phyloP scores from a whole-genome alignment of 2,888 invertebrate genomes.

The Oscheius sp. region DNA sequence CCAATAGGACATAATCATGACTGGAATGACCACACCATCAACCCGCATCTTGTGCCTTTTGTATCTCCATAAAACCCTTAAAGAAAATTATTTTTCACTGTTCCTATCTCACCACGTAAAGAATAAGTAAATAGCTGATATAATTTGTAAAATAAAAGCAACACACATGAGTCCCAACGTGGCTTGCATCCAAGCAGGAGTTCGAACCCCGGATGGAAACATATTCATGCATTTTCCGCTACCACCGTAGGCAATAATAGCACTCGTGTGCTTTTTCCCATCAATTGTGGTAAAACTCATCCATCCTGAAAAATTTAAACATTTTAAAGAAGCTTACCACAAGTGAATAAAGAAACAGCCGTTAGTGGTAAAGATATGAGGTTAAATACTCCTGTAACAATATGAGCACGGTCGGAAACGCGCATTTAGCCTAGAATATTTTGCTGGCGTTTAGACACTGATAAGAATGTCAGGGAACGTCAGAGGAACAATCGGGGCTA shows the following conservation, averaged over 20 bases:
- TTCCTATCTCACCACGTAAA: neutral
- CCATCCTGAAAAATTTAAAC: constrained; percentile 7
- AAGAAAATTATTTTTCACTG: too few species aligned
- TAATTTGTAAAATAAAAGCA: constrained; percentile 15
- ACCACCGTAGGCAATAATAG: neutral
- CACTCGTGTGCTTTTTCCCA: constrained; percentile 9
- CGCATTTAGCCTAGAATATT: neutral
- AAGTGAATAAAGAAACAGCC: constrained; percentile 1
- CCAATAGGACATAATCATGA: constrained; percentile 16
- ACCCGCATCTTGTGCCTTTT: constrained; percentile 17
- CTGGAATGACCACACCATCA: constrained; percentile 1
- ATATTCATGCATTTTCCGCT: constrained; percentile 4
- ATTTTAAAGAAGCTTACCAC: constrained; percentile 9
- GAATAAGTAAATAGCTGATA: constrained; percentile 17
- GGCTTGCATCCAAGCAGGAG: neutral
- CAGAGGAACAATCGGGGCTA: too few species aligned
- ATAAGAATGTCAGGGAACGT: too few species aligned
- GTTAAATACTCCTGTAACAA: constrained; percentile 11
- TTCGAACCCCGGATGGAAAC: neutral
- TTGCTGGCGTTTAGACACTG: too few species aligned
- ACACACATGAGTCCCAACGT: constrained; percentile 7
- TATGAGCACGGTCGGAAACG: constrained; percentile 17
- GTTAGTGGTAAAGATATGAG: neutral
- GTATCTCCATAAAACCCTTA: constrained; percentile 14
- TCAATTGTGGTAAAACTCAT: neutral